Evolutionary conservation across 2,113 vertebrate species (phyloP).

Genomic region (Neogale vison): DNA sequence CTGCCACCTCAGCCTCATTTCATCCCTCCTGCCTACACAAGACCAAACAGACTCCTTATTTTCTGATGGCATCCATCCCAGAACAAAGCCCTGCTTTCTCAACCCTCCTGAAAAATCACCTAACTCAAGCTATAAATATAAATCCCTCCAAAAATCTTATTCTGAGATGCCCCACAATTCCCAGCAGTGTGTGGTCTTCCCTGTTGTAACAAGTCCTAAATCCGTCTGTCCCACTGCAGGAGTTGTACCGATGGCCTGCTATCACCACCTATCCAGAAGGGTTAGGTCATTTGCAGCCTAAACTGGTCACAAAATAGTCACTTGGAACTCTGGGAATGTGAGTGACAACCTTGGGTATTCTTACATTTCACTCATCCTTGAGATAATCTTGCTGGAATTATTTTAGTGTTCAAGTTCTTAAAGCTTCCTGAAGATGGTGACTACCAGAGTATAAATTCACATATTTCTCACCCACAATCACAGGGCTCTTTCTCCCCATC

Average conservation of each 20-base stretch:
- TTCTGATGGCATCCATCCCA: background rate
- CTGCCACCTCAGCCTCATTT: background rate
- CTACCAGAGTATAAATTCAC: background rate
- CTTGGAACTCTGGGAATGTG: background rate
- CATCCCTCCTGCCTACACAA: background rate
- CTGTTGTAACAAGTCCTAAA: background rate
- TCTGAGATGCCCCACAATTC: too few species aligned
- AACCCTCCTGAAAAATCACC: background rate
- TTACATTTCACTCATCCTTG: background rate
- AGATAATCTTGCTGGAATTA: conserved; percentile 11
- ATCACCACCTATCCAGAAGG: background rate
- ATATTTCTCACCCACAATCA: background rate
- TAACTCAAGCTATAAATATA: background rate
- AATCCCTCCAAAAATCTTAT: background rate
- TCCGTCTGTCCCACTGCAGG: background rate
- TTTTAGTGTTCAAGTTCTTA: background rate
- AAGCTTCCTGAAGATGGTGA: background rate
- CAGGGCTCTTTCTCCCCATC: background rate
- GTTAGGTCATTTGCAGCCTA: background rate
- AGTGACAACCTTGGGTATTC: background rate
- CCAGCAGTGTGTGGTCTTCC: background rate
- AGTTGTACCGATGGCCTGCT: background rate
- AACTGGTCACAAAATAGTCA: background rate
- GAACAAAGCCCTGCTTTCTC: background rate
- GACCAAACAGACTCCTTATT: background rate